Evolutionary conservation across 2,888 invertebrate species (phyloP), one percentile per base, ranked within the genome.

Genomic region (Cabera pusaria): DNA sequence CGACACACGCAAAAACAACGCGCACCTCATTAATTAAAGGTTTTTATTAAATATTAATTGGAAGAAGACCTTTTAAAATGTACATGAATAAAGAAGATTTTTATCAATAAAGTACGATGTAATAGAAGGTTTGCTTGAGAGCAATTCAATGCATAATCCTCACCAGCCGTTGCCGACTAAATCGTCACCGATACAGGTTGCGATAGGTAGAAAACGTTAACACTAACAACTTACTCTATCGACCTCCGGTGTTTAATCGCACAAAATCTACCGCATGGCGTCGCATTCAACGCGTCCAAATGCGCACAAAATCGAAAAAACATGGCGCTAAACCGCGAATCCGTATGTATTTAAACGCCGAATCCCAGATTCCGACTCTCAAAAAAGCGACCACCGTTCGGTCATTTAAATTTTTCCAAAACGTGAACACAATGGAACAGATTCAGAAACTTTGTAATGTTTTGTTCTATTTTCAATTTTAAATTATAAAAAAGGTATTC

Each of bases 401-500:
- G 72, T 77, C 80, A 85, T 87, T 88, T 87, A 80, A 86, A 87
- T 86, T 86, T 86, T 83, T 81, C 83, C 80, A 82, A 87, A 87
- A 87, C 80, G 78, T 76, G 86, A 87, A 88, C 88, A 88, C 88
- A 88, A 88, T 88, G 88, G 88, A 83, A 76, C 85, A 83, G 84
- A 82, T 78, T 72, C 85, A 63, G 70, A 72, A 64, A 73, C 69
- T 66, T 67, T 56, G 56, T 64, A 63, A 50, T 56, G 69, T 78
- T 74, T 78, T 76, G 60, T 73, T 75, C 69, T 78, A 67, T 82
- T 83, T 87, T 82, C 71, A 78, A 81, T 81, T 84, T 76, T 70
- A 65, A 74, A 73, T 76, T 73, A 74, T 69, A 75, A 84, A 86
- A 83, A 81, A 80, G 81, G 82, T 75, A 83, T 75, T 82, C 82